Conservation (phyloP, 2,888 invertebrate genomes). For the Drosophila neotestacea region DNA sequence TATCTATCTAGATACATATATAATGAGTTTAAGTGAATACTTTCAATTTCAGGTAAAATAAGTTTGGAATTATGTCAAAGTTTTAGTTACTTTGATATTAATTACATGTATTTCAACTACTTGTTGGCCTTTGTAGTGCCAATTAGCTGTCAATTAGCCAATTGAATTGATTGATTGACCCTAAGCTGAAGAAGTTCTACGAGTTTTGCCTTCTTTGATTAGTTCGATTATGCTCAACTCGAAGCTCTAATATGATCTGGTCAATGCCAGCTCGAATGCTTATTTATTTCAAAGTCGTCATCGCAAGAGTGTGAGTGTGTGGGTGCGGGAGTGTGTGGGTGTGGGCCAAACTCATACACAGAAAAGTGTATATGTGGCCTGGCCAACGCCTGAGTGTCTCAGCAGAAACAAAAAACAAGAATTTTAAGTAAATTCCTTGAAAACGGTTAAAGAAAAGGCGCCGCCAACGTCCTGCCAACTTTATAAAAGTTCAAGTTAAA, state of each 20-base stretch:
- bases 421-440: conserved; percentile 68
- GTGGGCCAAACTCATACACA: conserved; percentile 32
- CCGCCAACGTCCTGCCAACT: conserved; percentile 58
- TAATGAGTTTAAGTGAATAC: background rate
- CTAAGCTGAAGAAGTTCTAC: conserved; percentile 37
- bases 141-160: conserved; percentile 31
- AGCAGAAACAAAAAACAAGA: conserved; percentile 25
- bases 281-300: conserved; percentile 74
- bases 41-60: background rate
- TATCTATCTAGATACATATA: background rate
- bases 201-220: conserved; percentile 3
- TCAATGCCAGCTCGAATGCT: conserved; percentile 65
- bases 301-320: conserved; percentile 27
- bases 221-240: conserved; percentile 31
- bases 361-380: conserved; percentile 43
- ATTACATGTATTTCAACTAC: conserved; percentile 4
- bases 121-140: conserved; percentile 11
- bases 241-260: conserved; percentile 58
- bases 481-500: conserved; percentile 68
- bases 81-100: background rate
- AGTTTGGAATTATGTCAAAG: background rate
- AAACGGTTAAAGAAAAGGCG: conserved; percentile 45
- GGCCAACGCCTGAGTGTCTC: conserved; percentile 60
- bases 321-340: conserved; percentile 19
- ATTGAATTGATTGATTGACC: conserved; percentile 49